These are phyloP conservation scores for Holacanthella duospinosa DNA, from an alignment of 2,888 invertebrate species.

Conservation along the genomic window DNA sequence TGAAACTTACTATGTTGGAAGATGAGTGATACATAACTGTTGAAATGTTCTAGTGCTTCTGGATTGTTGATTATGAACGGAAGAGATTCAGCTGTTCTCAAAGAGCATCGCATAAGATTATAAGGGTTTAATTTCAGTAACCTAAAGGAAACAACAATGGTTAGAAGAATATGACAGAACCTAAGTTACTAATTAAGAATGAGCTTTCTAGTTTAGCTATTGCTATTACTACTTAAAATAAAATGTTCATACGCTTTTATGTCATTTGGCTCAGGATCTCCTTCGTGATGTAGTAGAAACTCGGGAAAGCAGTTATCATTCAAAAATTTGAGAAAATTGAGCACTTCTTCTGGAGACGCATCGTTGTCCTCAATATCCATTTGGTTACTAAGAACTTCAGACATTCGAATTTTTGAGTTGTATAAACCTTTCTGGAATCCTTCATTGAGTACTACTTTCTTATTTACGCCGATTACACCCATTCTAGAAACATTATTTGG, in stretches of 20 bases:
- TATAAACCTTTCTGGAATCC: not conserved
- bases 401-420: constrained; percentile 1
- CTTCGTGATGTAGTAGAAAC: not conserved
- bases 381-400: not conserved
- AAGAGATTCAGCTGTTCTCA: not conserved
- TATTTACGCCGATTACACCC: not conserved
- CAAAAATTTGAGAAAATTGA: not conserved
- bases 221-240: not conserved
- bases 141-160: not conserved
- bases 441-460: not conserved
- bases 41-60: constrained; percentile 1
- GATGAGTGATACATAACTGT: not conserved
- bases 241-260: not conserved
- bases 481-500: not conserved
- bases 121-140: not conserved
- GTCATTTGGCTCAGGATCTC: not conserved
- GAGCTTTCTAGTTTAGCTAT: no score
- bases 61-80: constrained; percentile 3
- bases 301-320: not conserved
- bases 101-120: not conserved
- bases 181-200: no score
- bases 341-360: not conserved
- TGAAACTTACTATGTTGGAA: constrained; percentile 7
- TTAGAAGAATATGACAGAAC: no score
- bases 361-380: not conserved